Evolutionary conservation across 2,113 vertebrate species (phyloP).

Genomic region (Eira barbara): DNA sequence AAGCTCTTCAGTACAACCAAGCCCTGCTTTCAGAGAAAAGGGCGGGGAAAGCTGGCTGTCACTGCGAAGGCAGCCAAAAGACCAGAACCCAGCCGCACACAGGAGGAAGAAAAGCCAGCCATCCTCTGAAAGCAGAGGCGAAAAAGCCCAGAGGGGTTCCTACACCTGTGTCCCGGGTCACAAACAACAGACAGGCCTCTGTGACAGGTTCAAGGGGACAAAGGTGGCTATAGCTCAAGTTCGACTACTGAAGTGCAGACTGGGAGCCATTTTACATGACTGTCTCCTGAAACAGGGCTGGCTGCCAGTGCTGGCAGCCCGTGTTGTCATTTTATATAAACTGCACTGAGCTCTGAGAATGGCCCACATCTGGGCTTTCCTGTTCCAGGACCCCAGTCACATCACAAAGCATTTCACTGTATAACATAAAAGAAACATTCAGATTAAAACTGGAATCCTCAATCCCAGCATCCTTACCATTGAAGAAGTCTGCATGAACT

Average conservation of each 20-base stretch:
- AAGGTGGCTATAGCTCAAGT: fast-evolving
- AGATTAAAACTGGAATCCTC: neutral
- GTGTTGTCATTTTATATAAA: fast-evolving
- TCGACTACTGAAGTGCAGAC: fast-evolving
- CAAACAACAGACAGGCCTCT: fast-evolving
- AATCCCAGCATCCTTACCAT: slow-evolving; percentile 82
- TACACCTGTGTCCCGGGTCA: fast-evolving
- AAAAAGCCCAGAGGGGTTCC: fast-evolving
- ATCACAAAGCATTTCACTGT: neutral
- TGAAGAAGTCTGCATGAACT: slow-evolving; percentile 96
- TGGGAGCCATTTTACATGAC: no score
- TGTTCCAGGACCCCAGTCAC: fast-evolving
- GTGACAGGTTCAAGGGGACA: neutral
- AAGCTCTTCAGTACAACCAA: fast-evolving
- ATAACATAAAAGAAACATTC: neutral
- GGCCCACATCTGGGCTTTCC: neutral
- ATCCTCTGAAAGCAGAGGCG: fast-evolving
- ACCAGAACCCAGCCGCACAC: fast-evolving
- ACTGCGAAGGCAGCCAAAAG: fast-evolving
- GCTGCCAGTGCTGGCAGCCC: neutral
- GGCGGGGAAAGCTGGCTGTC: fast-evolving
- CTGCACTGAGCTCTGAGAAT: fast-evolving
- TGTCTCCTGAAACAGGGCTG: neutral
- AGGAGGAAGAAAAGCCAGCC: no score
- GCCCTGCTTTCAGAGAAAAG: fast-evolving